Evolutionary conservation across 2,797 vertebrate genomes (phyloP).

Genomic region (Paguma larvata): DNA sequence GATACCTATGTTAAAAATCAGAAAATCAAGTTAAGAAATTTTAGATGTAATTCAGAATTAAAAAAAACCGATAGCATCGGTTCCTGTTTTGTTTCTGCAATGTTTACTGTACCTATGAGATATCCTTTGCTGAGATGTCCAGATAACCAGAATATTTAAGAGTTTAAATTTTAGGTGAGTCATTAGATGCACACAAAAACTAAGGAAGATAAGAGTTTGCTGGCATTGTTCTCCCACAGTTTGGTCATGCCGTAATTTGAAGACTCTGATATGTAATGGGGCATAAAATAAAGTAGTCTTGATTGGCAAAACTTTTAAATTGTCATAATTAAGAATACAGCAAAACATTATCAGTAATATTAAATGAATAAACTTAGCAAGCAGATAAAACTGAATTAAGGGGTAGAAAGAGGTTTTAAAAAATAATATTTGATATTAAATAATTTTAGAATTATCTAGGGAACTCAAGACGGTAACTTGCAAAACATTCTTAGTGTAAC

Average conservation of each 20-base stretch:
- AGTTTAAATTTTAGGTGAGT: constrained; percentile 32
- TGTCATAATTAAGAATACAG: not conserved
- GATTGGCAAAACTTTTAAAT: constrained; percentile 14
- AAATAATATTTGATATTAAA: not conserved
- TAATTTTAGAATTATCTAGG: constrained; percentile 2
- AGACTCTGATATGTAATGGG: not conserved
- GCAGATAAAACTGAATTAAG: constrained; percentile 14
- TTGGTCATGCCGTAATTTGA: not conserved
- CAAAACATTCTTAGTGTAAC: not conserved
- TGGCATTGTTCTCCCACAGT: not conserved
- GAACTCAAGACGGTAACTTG: constrained; percentile 19
- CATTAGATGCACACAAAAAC: not conserved
- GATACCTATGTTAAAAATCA: not conserved
- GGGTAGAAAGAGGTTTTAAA: not conserved
- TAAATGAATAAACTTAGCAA: not conserved
- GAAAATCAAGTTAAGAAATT: constrained; percentile 34
- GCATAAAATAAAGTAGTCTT: not conserved
- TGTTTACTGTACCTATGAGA: not conserved
- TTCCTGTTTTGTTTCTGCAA: constrained; percentile 18
- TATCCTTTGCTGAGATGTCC: not conserved
- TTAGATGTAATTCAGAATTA: constrained; percentile 26
- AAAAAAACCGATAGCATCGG: not conserved
- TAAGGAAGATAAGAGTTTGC: not conserved
- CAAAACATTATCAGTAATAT: not conserved
- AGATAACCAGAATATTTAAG: not conserved